These are phyloP conservation scores for Pediacus dermestoides DNA, from an alignment of 2,888 invertebrate genomes.

Conservation along the genomic window DNA sequence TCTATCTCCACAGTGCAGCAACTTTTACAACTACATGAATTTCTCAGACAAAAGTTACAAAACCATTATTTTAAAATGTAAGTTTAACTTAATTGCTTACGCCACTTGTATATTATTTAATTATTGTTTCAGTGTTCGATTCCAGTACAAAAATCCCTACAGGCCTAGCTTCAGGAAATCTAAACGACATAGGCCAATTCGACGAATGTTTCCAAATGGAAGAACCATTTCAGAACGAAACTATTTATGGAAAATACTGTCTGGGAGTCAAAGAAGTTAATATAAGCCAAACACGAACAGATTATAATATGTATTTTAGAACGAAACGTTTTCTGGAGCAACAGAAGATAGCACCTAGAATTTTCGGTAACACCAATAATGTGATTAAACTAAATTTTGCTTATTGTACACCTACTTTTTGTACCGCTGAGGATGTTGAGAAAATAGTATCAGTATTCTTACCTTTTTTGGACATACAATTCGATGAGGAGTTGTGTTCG, in stretches of 20 bases:
- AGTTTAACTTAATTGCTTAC: too few relatives aligned
- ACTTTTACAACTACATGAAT: too few relatives aligned
- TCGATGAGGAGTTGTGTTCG: slow-evolving; percentile 12
- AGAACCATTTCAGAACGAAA: background rate
- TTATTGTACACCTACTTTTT: slow-evolving; percentile 10
- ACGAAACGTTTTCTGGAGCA: too few relatives aligned
- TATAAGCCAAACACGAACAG: too few relatives aligned
- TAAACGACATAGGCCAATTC: slow-evolving; percentile 15
- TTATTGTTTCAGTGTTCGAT: slow-evolving; percentile 14
- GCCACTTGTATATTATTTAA: background rate
- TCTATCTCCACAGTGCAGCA: too few relatives aligned
- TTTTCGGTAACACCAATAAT: too few relatives aligned
- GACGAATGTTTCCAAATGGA: slow-evolving; percentile 16
- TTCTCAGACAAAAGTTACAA: too few relatives aligned
- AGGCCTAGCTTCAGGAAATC: slow-evolving; percentile 9
- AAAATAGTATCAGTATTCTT: background rate
- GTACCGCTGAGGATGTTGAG: slow-evolving; percentile 12
- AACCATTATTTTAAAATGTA: too few relatives aligned
- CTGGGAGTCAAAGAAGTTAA: too few relatives aligned
- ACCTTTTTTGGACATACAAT: background rate
- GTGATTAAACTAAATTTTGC: too few relatives aligned
- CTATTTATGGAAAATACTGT: slow-evolving; percentile 17
- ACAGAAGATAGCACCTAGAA: too few relatives aligned
- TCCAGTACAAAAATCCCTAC: slow-evolving; percentile 11
- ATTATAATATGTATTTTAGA: too few relatives aligned